Base-by-base conservation (phyloP, 2,113 vertebrate genomes). In the Lonchura striata region DNA sequence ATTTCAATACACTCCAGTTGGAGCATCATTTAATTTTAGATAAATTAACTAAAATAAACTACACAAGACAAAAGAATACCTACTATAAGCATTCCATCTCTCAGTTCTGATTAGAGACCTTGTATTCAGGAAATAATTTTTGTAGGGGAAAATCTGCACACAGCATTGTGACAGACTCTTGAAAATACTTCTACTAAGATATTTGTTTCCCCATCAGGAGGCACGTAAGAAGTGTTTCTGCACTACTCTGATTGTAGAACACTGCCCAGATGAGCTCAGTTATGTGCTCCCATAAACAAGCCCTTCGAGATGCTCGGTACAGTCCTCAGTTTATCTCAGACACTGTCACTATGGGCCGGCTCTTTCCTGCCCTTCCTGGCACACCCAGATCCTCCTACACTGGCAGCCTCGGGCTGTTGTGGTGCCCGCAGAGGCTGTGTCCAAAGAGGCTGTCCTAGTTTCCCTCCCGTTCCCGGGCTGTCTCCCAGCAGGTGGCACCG, bases 401-500 rank as follows among this genome's bases (percentile, higher is more conserved):
- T 13, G 16, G 7, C 16, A 13, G 53, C 2, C 71, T 39, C 3
- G 44, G 37, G 46, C 31, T 13, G 23, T 5, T 24, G 77, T 15
- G 53, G 53, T 21, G 19, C 22, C 42, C 6, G 20, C 44, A 59
- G 20, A 12, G 70, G 59, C 20, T 22, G 20, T 75, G 42, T 13
- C 11, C 6, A 22, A 46, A 44, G 14, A 7, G 23, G 16, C 5
- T 53, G 27, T 52, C 53, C 52, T n/a, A 5, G 33, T 42, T 19
- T n/a, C 16, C 31, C 60, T n/a, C 15, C 63, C 3, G 10, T 20
- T 13, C 30, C 50, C 17, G 37, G 39, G 84, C 52, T 68, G 42
- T 25, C 25, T 37, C 69, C 86, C 86, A 77, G 66, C 95, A 94
- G 95, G 69, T 84, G 90, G 95, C 96, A 92, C 64, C 57, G 57